A percentile compares a stretch with the other conserved stretches of the same genome.
These are phyloP conservation scores for Semnornis frantzii DNA, from an alignment of 2,113 vertebrate genomes.

Conservation along the genomic window DNA sequence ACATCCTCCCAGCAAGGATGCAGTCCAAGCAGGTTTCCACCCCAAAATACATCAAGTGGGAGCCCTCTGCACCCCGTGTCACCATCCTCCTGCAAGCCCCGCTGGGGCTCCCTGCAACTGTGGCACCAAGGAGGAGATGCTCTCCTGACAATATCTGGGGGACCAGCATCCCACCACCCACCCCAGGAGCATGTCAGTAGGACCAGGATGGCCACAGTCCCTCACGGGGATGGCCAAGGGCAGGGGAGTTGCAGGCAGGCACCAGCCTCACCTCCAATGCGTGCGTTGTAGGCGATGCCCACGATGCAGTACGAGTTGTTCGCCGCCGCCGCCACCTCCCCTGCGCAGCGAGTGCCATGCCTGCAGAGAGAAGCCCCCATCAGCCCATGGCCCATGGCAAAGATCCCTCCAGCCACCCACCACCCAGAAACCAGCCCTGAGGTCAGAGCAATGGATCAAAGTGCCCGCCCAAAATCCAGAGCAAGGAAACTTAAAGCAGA, in stretches of 20 bases:
- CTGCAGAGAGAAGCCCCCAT: constrained; percentile 53
- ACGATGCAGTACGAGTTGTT: constrained; percentile 94
- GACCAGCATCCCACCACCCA: not conserved
- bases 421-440: not conserved
- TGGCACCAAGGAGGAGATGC: not conserved
- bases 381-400: fast-evolving
- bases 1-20: fast-evolving
- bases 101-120: fast-evolving
- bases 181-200: not conserved
- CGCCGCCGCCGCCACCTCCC: constrained; percentile 89
- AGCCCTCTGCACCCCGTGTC: fast-evolving
- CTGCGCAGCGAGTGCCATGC: constrained; percentile 92
- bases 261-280: constrained; percentile 86
- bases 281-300: constrained; percentile 91
- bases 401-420: not conserved
- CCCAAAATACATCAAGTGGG: not conserved
- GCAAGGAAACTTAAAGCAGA: not conserved
- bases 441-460: not conserved
- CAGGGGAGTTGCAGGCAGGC: not conserved
- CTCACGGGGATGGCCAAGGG: not conserved
- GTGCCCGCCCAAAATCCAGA: not conserved
- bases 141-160: not conserved
- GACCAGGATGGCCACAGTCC: not conserved
- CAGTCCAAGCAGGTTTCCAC: not conserved
- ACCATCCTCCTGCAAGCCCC: not conserved